A percentile compares a stretch with the other conserved stretches of the same genome.
Evolutionary conservation across 2,797 vertebrate genomes (phyloP).

Genomic region (Balearica regulorum): DNA sequence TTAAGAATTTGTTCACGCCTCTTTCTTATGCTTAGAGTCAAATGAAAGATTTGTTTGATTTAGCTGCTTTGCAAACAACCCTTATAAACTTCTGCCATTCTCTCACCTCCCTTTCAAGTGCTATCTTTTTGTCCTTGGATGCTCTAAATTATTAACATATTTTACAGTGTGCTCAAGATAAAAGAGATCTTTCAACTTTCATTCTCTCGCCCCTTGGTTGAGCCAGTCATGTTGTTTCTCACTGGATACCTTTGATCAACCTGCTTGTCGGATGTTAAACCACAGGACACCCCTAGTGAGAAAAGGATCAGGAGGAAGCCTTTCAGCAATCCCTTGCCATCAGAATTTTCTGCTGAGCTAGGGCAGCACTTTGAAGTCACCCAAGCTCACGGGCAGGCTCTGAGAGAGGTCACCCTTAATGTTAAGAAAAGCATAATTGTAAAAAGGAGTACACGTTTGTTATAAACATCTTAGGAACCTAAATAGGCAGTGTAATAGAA

Average conservation of each 20-base stretch:
- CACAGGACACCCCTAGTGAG: not conserved
- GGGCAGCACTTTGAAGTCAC: conserved; percentile 2
- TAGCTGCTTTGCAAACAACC: conserved; percentile 25
- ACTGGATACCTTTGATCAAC: conserved; percentile 40
- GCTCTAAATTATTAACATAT: conserved; percentile 42
- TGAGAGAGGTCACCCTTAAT: not conserved
- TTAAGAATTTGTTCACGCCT: conserved; percentile 31
- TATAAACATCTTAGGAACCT: not conserved
- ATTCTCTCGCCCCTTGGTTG: not conserved
- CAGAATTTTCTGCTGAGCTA: not conserved
- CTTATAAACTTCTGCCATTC: conserved; percentile 1
- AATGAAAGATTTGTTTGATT: conserved; percentile 34
- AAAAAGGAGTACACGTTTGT: not conserved
- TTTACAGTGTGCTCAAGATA: conserved; percentile 32
- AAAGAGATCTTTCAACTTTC: conserved; percentile 2
- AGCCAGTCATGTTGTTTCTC: not conserved
- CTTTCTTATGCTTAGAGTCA: not conserved
- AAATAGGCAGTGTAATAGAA: not conserved
- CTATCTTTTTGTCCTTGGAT: conserved; percentile 37
- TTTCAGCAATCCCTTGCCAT: not conserved
- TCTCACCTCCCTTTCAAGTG: conserved; percentile 35
- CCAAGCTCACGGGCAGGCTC: not conserved
- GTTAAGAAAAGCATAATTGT: not conserved
- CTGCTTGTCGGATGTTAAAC: not conserved
- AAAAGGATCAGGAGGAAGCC: not conserved